Evolutionary conservation across 1,140 invertebrate species (phyloP), one percentile per base, ranked within the genome.

Genomic region (Aphaenogaster floridana): DNA sequence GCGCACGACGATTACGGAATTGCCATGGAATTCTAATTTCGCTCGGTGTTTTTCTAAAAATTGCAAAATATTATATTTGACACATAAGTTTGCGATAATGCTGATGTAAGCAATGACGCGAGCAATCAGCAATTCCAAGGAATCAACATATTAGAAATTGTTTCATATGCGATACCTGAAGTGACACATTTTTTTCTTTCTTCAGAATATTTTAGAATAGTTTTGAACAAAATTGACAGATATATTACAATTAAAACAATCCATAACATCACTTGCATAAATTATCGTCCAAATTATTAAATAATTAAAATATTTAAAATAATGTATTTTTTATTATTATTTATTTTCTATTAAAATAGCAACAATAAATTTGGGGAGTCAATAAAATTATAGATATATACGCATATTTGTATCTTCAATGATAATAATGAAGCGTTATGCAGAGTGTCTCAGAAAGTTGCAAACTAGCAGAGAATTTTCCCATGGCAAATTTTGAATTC

Each of bases 91-190:
- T 57, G 13, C 5, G 8, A 36, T 6, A 6, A 39, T 9, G 13
- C 36, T 68, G 7, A 68, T 68, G 61, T 13, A 71, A 57, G 15
- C 21, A 34, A 36, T 45, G 39, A 59, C 17, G 52, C 15, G 28
- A 83, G 21, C 7, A 4, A 72, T 72, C 42, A 54, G 9, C 21
- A 83, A 83, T 72, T 63, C 54, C 36, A 72, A 34, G 13, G 15
- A 42, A 28, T 66, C n/a, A 7, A 11, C 13, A 36, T 21, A 39
- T 57, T 57, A 48, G 17, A 36, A 69, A 57, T 83, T 83, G 42
- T 39, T 42, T 68, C 1, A 21, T 69, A 17, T 21, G 11, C 5
- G 17, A 34, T 21, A 13, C 8, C 5, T 8, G 3, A 42, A 13
- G 21, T 7, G 48, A 68, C 28, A 64, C 2, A 42, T 81, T 57